A percentile compares a stretch with the other conserved stretches of the same genome.
These are phyloP conservation scores for Helicoverpa armigera DNA, from an alignment of 1,140 invertebrate genomes.

Conservation along the genomic window DNA sequence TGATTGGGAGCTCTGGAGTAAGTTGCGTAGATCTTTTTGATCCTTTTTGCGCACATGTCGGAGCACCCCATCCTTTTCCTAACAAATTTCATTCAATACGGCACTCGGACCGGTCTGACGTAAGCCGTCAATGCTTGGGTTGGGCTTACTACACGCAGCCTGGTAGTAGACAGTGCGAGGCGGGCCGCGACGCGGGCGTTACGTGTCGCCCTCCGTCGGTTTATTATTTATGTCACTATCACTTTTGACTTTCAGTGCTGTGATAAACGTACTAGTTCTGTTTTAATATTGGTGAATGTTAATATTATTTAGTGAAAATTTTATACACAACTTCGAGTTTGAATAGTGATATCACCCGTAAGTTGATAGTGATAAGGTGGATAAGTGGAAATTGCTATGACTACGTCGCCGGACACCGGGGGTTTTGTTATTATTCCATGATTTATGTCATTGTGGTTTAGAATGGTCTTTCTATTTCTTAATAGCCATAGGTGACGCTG, in stretches of 20 bases:
- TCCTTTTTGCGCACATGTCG: not conserved
- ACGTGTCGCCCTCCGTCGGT: slow-evolving; percentile 58
- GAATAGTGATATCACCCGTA: slow-evolving; percentile 63
- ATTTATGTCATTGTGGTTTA: slow-evolving; percentile 39
- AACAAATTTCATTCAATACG: slow-evolving; percentile 75
- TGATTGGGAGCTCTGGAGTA: not conserved
- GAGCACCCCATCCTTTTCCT: slow-evolving; percentile 45
- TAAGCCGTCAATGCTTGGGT: slow-evolving; percentile 72
- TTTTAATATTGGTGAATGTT: slow-evolving; percentile 1
- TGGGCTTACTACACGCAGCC: slow-evolving; percentile 69
- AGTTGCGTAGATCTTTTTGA: not conserved
- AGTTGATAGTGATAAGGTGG: slow-evolving; percentile 75
- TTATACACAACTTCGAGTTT: slow-evolving; percentile 51
- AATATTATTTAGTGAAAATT: slow-evolving; percentile 46
- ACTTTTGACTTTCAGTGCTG: slow-evolving; percentile 49
- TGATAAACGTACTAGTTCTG: slow-evolving; percentile 28
- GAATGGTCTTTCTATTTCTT: not conserved
- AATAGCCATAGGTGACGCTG: not conserved
- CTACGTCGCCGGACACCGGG: slow-evolving; percentile 65
- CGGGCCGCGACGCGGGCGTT: slow-evolving; percentile 63
- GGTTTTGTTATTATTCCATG: slow-evolving; percentile 58
- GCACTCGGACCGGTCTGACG: slow-evolving; percentile 68
- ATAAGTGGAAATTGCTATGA: slow-evolving; percentile 81
- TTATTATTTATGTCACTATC: slow-evolving; percentile 45
- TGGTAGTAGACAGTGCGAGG: slow-evolving; percentile 72